Evolutionary conservation across 2,797 vertebrate genomes (phyloP).

Genomic region (Margarornis squamiger): DNA sequence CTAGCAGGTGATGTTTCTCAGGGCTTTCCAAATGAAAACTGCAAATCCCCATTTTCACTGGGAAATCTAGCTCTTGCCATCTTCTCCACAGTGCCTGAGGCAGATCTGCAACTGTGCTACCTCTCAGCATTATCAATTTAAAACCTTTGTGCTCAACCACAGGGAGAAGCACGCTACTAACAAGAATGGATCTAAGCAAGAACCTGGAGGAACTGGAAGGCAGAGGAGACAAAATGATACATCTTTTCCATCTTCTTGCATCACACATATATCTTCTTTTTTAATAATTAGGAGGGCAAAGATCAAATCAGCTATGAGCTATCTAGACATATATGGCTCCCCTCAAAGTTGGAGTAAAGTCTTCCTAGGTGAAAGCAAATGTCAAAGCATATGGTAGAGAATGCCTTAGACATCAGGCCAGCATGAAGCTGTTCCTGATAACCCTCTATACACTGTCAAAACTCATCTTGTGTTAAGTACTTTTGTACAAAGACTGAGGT

Average conservation of each 20-base stretch:
- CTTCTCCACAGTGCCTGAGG: neutral
- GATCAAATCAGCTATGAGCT: neutral
- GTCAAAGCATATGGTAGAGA: neutral
- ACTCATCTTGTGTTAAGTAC: neutral
- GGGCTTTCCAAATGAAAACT: neutral
- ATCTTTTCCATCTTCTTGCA: neutral
- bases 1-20: neutral
- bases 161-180: slow-evolving; percentile 46
- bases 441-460: slow-evolving; percentile 45
- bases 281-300: neutral
- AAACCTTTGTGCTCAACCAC: neutral
- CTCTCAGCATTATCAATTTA: neutral
- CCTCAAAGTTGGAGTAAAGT: slow-evolving; percentile 11
- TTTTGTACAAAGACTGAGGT: slow-evolving; percentile 11
- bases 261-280: neutral
- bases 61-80: slow-evolving; percentile 35
- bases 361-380: neutral
- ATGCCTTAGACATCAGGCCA: slow-evolving; percentile 14
- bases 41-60: neutral
- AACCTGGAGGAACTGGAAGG: neutral
- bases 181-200: slow-evolving; percentile 1
- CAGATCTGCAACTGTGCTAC: slow-evolving; percentile 18
- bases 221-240: slow-evolving; percentile 30
- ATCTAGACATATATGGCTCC: neutral
- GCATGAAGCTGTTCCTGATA: slow-evolving; percentile 21